Evolutionary conservation across 1,140 invertebrate genomes (phyloP).

Genomic region (Sycobia sp.): DNA sequence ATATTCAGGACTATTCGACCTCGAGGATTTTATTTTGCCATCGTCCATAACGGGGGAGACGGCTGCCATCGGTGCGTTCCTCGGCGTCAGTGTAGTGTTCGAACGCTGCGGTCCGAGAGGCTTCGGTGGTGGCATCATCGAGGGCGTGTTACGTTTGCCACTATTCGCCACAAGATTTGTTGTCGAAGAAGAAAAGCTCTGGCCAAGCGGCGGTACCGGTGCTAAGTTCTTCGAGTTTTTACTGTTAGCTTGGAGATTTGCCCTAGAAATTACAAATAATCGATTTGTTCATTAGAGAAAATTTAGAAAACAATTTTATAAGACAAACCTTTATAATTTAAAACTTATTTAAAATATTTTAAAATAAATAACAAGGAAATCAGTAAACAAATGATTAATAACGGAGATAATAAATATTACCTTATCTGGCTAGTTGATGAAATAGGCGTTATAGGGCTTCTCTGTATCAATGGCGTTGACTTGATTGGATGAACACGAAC

Average conservation of each 20-base stretch:
- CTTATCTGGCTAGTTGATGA: slow-evolving; percentile 56
- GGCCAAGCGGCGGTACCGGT: slow-evolving; percentile 54
- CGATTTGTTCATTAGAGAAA: background rate
- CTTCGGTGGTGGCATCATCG: slow-evolving; percentile 38
- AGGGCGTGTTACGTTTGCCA: slow-evolving; percentile 7
- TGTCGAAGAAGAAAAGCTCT: slow-evolving; percentile 42
- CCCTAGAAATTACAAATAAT: slow-evolving; percentile 36
- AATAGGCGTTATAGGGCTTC: slow-evolving; percentile 52
- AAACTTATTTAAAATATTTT: background rate
- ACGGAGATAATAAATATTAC: background rate
- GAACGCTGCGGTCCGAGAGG: slow-evolving; percentile 57
- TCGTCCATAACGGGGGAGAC: slow-evolving; percentile 59
- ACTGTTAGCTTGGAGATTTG: slow-evolving; percentile 55
- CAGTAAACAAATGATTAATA: too few species aligned
- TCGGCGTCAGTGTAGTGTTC: slow-evolving; percentile 54
- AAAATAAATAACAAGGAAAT: too few species aligned
- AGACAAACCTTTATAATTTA: background rate
- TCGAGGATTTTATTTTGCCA: slow-evolving; percentile 52
- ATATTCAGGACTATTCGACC: slow-evolving; percentile 55
- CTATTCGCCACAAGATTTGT: background rate
- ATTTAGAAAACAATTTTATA: too few species aligned
- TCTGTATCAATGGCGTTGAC: slow-evolving; percentile 54
- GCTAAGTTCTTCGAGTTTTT: slow-evolving; percentile 53
- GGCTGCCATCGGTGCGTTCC: slow-evolving; percentile 57
- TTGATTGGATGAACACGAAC: slow-evolving; percentile 58